Conservation (phyloP, 92 coral and sea anemone genomes). For the Hydrozoanthus gracilis region DNA sequence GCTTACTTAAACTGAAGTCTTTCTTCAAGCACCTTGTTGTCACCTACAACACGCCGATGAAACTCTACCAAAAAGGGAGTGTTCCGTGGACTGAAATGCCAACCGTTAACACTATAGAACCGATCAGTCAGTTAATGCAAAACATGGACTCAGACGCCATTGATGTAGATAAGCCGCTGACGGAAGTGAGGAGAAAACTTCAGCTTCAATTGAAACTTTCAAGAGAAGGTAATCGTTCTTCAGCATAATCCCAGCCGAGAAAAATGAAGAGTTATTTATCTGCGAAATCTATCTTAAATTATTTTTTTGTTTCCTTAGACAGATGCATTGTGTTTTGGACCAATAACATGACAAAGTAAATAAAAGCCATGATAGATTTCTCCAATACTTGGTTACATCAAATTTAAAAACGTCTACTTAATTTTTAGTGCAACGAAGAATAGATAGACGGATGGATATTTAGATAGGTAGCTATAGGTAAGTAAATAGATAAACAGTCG, state of each 20-base stretch:
- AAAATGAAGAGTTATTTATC: background rate
- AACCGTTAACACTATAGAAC: background rate
- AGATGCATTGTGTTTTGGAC: too few species aligned
- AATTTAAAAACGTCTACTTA: too few species aligned
- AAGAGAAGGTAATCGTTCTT: slow-evolving; percentile 4
- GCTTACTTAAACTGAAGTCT: slow-evolving; percentile 3
- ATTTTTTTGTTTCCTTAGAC: too few species aligned
- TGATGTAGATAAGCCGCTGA: slow-evolving; percentile 33
- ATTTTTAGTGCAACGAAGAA: too few species aligned
- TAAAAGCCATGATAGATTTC: too few species aligned
- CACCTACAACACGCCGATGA: slow-evolving; percentile 35
- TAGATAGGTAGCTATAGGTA: too few species aligned
- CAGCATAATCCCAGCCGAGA: background rate
- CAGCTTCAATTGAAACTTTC: slow-evolving; percentile 38
- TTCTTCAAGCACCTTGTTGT: slow-evolving; percentile 15
- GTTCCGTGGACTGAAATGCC: background rate
- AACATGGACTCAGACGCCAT: slow-evolving; percentile 31
- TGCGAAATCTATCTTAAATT: background rate
- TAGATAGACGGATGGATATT: too few species aligned
- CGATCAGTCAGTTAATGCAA: slow-evolving; percentile 1
- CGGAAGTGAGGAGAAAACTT: slow-evolving; percentile 35
- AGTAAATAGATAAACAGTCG: too few species aligned
- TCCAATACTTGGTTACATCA: too few species aligned
- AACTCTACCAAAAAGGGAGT: background rate
- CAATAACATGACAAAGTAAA: too few species aligned